Percentiles rank a stretch among this genome's conserved stretches.
Conservation (phyloP, 1,140 invertebrate genomes). For the Brachionus koreanus region DNA sequence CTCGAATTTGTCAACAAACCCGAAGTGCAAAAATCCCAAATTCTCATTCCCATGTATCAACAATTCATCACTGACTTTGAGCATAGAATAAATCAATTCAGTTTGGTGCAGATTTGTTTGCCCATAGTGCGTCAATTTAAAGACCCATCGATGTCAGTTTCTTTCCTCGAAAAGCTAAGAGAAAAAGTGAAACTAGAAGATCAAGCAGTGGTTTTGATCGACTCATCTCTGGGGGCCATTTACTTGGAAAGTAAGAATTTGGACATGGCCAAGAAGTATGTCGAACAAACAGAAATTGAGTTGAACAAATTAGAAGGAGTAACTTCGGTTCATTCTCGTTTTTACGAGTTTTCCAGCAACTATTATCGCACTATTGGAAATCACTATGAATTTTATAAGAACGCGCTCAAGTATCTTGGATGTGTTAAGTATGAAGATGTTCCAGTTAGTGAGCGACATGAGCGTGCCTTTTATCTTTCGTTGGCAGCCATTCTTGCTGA, state of each 20-base stretch:
- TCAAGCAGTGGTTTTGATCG: constrained; percentile 78
- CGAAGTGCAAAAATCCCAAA: constrained; percentile 70
- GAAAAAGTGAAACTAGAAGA: constrained; percentile 79
- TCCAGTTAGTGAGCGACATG: constrained; percentile 67
- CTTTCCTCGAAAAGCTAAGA: constrained; percentile 79
- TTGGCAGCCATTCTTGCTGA: constrained; percentile 88
- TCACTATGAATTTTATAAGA: constrained; percentile 87
- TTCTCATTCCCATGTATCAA: constrained; percentile 72
- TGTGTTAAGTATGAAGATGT: constrained; percentile 50
- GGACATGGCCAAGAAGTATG: constrained; percentile 76
- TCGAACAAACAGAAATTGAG: constrained; percentile 80
- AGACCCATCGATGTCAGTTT: constrained; percentile 74
- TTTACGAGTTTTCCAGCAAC: constrained; percentile 87
- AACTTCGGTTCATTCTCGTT: constrained; percentile 85
- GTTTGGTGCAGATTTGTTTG: constrained; percentile 79
- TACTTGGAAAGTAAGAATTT: constrained; percentile 76
- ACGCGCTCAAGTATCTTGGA: constrained; percentile 84
- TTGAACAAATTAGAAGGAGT: constrained; percentile 84
- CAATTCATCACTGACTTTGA: constrained; percentile 89
- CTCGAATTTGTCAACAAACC: constrained; percentile 76
- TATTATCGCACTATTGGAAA: constrained; percentile 80
- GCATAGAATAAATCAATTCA: constrained; percentile 88
- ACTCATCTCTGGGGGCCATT: constrained; percentile 78
- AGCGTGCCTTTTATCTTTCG: constrained; percentile 83
- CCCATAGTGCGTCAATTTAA: constrained; percentile 70